Conservation (phyloP, 2,113 vertebrate genomes). For the Cisticola juncidis region DNA sequence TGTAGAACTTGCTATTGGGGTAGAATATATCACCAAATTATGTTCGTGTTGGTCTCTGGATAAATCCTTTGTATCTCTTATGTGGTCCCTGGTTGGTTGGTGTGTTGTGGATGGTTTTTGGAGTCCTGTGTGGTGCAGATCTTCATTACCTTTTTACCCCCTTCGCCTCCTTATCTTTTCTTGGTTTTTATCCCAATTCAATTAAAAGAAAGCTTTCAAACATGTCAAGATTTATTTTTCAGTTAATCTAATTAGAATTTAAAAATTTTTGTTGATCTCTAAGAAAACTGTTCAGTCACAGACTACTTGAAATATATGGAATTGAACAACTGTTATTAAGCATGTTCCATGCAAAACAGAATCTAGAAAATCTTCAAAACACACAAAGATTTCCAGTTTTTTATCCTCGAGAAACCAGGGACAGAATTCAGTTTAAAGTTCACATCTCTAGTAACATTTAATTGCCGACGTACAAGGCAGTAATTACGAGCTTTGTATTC, state of each 20-base stretch:
- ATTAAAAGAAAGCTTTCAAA: not conserved
- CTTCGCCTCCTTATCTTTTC: not conserved
- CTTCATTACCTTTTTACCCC: not conserved
- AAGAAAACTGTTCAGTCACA: not conserved
- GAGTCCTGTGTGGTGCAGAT: not conserved
- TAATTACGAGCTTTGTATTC: not conserved
- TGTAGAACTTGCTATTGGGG: not conserved
- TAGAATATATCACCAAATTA: not conserved
- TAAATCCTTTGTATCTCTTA: not conserved
- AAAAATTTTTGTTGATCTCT: not conserved
- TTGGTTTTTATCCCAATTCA: not conserved
- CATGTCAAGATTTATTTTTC: not conserved
- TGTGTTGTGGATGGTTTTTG: not conserved
- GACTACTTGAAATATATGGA: not conserved
- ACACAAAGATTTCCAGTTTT: not conserved
- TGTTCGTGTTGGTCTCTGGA: rapidly evolving
- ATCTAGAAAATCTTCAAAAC: not conserved
- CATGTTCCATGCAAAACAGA: not conserved
- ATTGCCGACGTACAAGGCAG: not conserved
- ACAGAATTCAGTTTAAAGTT: not conserved
- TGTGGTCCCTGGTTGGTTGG: rapidly evolving
- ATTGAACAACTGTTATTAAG: not conserved
- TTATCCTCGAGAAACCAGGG: not conserved
- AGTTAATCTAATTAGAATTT: not conserved
- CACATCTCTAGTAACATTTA: not conserved